phyloP scores from a whole-genome alignment of 2,113 vertebrate species.

The Albula goreensis region DNA sequence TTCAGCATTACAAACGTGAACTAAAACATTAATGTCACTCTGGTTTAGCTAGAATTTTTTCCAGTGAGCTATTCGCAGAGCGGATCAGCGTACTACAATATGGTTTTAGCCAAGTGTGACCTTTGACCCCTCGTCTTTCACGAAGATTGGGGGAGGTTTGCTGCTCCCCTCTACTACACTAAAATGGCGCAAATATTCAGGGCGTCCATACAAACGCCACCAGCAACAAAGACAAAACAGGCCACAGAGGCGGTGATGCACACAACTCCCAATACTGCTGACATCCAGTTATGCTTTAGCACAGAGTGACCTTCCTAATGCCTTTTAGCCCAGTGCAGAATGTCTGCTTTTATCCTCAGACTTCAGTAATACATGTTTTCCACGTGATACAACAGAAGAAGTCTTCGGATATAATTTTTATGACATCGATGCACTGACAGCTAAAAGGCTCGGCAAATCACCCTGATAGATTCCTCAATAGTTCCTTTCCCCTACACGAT shows the following conservation, averaged over 20 bases:
- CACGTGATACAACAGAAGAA: background rate
- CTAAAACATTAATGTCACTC: background rate
- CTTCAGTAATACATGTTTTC: background rate
- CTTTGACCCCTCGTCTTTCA: background rate
- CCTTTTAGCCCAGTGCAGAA: slow-evolving; percentile 55
- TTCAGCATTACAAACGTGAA: background rate
- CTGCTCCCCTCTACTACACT: background rate
- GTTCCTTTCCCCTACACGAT: background rate
- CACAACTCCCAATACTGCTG: slow-evolving; percentile 24
- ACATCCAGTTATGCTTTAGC: slow-evolving; percentile 38
- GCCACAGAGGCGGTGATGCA: slow-evolving; percentile 34
- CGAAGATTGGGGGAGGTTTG: background rate
- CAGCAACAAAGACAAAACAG: slow-evolving; percentile 29
- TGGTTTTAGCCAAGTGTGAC: background rate
- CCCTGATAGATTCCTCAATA: background rate
- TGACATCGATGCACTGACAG: background rate
- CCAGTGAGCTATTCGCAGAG: background rate
- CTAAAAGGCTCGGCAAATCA: background rate
- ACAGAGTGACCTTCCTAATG: slow-evolving; percentile 49
- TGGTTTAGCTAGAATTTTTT: background rate
- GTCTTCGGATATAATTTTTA: no score
- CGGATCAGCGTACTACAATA: background rate
- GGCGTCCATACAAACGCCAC: background rate
- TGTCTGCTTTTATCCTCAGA: background rate
- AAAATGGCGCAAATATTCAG: background rate